These are phyloP conservation scores for Patella depressa DNA, from an alignment of 2,888 invertebrate species.

Conservation along the genomic window DNA sequence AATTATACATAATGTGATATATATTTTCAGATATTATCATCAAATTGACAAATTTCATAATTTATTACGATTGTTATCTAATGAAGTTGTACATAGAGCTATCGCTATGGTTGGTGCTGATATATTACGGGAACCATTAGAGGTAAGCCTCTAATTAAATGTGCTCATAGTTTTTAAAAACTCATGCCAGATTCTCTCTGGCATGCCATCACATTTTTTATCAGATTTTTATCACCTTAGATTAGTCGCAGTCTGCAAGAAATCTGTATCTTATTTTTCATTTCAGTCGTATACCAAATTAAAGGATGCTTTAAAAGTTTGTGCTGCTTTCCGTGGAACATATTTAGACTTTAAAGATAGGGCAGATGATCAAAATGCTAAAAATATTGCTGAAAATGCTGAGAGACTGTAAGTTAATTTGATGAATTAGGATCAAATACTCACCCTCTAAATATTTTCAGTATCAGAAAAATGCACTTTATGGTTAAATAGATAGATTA, in stretches of 20 bases:
- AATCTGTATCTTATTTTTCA: not conserved
- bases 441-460: not conserved
- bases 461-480: not conserved
- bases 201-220: too few relatives aligned
- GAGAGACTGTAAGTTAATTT: constrained; percentile 65
- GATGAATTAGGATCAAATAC: too few relatives aligned
- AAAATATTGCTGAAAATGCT: constrained; percentile 67
- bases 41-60: constrained; percentile 67
- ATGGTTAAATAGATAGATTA: too few relatives aligned
- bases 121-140: constrained; percentile 66
- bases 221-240: too few relatives aligned
- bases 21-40: constrained; percentile 66
- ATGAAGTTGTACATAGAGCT: constrained; percentile 70
- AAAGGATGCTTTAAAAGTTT: constrained; percentile 69
- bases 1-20: too few relatives aligned
- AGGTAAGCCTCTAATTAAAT: constrained; percentile 47
- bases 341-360: constrained; percentile 70
- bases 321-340: constrained; percentile 71
- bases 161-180: too few relatives aligned
- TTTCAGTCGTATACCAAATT: constrained; percentile 68
- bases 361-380: constrained; percentile 68
- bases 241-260: too few relatives aligned
- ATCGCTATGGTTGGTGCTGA: constrained; percentile 69
- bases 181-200: too few relatives aligned
- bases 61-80: constrained; percentile 66